Evolutionary conservation across 2,797 vertebrate species (phyloP).

Genomic region (Phrynocephalus vlangalii): DNA sequence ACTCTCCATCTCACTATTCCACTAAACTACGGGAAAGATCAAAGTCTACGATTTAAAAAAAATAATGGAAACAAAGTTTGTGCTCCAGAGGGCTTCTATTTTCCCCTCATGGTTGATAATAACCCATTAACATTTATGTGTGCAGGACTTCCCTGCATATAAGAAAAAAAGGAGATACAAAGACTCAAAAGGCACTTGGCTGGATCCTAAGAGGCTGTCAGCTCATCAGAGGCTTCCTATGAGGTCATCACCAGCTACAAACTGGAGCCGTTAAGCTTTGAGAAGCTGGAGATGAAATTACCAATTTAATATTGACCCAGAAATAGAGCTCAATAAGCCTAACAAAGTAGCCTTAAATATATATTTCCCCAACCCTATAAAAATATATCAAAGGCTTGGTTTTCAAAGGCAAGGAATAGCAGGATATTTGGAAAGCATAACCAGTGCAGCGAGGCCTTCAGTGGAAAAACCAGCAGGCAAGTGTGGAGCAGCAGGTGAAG

Average conservation of each 20-base stretch:
- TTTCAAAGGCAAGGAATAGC: conserved; percentile 60
- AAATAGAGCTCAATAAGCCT: conserved; percentile 29
- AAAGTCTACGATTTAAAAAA: conserved; percentile 43
- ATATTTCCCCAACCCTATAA: conserved; percentile 58
- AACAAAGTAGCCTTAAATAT: conserved; percentile 51
- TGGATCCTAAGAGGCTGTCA: conserved; percentile 57
- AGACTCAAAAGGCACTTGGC: conserved; percentile 49
- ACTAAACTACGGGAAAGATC: conserved; percentile 6
- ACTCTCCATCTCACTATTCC: not conserved
- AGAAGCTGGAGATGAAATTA: conserved; percentile 63
- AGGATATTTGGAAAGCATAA: conserved; percentile 60
- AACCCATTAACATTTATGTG: conserved; percentile 55
- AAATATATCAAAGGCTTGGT: conserved; percentile 61
- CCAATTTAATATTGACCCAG: conserved; percentile 46
- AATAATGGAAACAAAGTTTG: conserved; percentile 25
- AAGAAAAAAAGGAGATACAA: conserved; percentile 48
- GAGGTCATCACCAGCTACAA: conserved; percentile 58
- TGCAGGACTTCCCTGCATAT: conserved; percentile 45
- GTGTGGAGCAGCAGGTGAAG: not conserved
- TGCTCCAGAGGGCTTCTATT: not conserved
- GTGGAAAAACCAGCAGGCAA: conserved; percentile 43
- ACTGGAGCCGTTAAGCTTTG: conserved; percentile 56
- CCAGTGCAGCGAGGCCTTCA: not conserved
- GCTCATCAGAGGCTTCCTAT: conserved; percentile 60
- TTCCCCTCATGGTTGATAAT: conserved; percentile 31